phyloP scores from a whole-genome alignment of 2,888 invertebrate genomes.

The Eupithecia inturbata region DNA sequence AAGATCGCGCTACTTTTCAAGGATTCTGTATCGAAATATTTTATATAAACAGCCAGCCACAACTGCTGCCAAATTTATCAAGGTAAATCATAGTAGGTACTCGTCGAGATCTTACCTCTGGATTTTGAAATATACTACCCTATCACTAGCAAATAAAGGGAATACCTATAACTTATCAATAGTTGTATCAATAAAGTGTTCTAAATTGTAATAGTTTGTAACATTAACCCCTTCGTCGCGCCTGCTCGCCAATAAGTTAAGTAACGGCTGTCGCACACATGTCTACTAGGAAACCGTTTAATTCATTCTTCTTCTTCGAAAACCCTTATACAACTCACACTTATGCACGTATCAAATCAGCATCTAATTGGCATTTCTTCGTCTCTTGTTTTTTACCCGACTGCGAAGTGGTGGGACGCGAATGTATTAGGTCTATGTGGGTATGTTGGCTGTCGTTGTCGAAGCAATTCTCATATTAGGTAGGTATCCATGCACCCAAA shows the following conservation, averaged over 20 bases:
- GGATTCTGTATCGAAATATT: too few species aligned
- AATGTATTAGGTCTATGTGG: neutral
- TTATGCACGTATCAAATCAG: neutral
- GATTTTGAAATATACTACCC: too few species aligned
- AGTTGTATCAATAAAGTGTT: slow-evolving; percentile 1
- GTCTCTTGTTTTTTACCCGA: neutral
- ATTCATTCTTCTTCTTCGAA: neutral
- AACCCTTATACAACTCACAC: neutral
- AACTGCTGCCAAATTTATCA: too few species aligned
- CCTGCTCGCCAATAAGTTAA: slow-evolving; percentile 7
- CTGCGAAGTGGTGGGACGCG: neutral
- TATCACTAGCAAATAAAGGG: neutral
- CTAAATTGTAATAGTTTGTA: neutral
- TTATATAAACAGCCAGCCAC: too few species aligned
- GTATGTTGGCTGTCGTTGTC: neutral
- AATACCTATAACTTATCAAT: neutral
- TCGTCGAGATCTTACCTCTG: too few species aligned
- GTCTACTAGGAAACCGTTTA: neutral
- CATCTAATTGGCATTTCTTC: neutral
- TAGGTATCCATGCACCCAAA: too few species aligned
- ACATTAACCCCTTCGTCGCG: neutral
- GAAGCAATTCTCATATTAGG: too few species aligned
- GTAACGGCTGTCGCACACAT: neutral
- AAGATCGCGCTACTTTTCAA: too few species aligned
- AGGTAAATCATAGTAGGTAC: too few species aligned